Base-by-base conservation (phyloP, 2,888 invertebrate genomes). In the Drosophila multiciliata region DNA sequence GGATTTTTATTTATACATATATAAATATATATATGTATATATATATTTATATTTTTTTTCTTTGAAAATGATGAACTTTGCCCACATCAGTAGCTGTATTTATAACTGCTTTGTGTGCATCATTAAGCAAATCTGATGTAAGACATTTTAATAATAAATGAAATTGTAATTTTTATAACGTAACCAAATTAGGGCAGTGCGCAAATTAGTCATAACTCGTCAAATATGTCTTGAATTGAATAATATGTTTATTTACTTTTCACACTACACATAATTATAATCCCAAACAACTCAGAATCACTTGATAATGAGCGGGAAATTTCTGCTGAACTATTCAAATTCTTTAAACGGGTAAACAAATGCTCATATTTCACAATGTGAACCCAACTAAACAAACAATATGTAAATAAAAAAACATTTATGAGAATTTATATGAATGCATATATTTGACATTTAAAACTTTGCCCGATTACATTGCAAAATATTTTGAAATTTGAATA, bases 401-500 rank as follows among this genome's bases (percentile, higher is more conserved):
- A 45, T 15, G 3, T 45, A 23, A 45, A 23, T 4, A 7, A 15
- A 15, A 45, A 45, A 45, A 23, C 2, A 23, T 7, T 8, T 55
- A 8, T 35, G 20, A 8, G 11, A 20, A 26, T 67, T 48, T 66
- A 3, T 48, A 23, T 48, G 53, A 53, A 32, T 42, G 35, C 29
- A 61, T 23, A 61, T 23, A 32, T 53, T 23, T 48, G 55, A 49
- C 49, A 58, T 20, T 23, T 9, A 33, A 52, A 48, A 32, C 58
- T 20, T 26, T 29, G n/a, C 11, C 32, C 38, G 35, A 61, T 75
- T 63, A 49, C 40, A 62, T 75, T 69, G 66, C 82, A 64, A 72
- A 72, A 72, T 64, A 64, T 73, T 73, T 70, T 55, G 64, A 75
- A 70, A 87, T 60, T 52, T 12, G 42, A 42, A 42, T 35, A 17